Evolutionary conservation across 2,888 invertebrate genomes (phyloP).

Genomic region (Selenia dentaria): DNA sequence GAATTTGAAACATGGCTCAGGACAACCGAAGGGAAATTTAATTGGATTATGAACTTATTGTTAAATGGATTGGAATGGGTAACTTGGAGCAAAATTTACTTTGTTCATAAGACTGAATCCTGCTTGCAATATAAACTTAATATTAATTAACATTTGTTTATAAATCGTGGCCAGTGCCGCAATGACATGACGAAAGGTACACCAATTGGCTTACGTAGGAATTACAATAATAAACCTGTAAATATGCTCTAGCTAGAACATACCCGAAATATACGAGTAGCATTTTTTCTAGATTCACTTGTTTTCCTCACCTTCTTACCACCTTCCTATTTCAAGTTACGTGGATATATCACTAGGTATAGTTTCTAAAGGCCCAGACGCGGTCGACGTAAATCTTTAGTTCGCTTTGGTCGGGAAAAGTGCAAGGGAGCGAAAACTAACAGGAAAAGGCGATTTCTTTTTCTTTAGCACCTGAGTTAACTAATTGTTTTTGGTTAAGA

Average conservation of each 20-base stretch:
- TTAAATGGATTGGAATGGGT: slow-evolving; percentile 57
- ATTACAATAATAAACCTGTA: too few species aligned
- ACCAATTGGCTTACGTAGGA: too few species aligned
- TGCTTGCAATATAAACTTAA: too few species aligned
- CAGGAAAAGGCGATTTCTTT: slow-evolving; percentile 64
- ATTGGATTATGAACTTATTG: slow-evolving; percentile 80
- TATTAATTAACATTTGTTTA: too few species aligned
- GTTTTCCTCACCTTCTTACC: slow-evolving; percentile 34
- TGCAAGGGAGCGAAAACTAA: slow-evolving; percentile 74
- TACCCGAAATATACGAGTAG: neutral
- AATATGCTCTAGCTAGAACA: too few species aligned
- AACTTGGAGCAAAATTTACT: slow-evolving; percentile 35
- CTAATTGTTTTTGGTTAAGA: slow-evolving; percentile 63
- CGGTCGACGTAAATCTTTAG: slow-evolving; percentile 68
- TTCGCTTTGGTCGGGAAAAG: slow-evolving; percentile 67
- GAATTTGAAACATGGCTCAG: slow-evolving; percentile 78
- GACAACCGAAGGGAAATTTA: slow-evolving; percentile 78
- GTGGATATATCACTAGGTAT: slow-evolving; percentile 39
- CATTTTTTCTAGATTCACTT: neutral
- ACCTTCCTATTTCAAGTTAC: slow-evolving; percentile 29
- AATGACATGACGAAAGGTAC: too few species aligned
- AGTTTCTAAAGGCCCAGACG: slow-evolving; percentile 59
- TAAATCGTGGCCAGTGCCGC: too few species aligned
- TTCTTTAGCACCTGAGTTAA: slow-evolving; percentile 59
- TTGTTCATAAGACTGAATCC: slow-evolving; percentile 12